Conservation (phyloP, 2,113 vertebrate species). For the Syrmaticus mikado region DNA sequence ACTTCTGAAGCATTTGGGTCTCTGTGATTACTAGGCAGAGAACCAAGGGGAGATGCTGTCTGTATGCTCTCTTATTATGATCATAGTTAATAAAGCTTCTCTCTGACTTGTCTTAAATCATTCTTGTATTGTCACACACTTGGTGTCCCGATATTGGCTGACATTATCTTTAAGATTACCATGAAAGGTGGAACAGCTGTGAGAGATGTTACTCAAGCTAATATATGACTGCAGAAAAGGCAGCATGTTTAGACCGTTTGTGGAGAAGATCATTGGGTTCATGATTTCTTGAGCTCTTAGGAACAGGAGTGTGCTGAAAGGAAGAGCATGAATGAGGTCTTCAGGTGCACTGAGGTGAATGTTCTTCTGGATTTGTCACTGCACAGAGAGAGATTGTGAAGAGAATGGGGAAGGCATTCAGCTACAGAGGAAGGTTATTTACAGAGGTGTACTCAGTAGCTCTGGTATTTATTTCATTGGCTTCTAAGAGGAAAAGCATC, state of each 20-base stretch:
- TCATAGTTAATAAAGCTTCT: not conserved
- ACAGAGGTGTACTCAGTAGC: not conserved
- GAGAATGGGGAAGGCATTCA: not conserved
- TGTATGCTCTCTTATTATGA: not conserved
- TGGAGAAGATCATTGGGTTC: not conserved
- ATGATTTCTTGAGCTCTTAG: not conserved
- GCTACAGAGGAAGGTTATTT: not conserved
- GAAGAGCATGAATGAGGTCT: not conserved
- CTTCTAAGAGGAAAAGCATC: not conserved
- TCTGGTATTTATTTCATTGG: not conserved
- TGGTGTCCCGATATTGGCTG: not conserved
- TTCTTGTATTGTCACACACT: not conserved
- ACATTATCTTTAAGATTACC: not conserved
- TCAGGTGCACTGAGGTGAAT: not conserved
- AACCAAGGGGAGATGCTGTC: not conserved
- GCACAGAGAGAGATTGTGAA: not conserved
- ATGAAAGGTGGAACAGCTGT: slow-evolving; percentile 10
- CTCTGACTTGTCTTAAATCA: not conserved
- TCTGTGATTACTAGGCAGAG: not conserved
- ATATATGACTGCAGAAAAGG: not conserved
- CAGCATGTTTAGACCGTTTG: slow-evolving; percentile 15
- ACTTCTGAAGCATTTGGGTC: not conserved
- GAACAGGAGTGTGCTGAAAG: not conserved
- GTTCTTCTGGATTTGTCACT: not conserved
- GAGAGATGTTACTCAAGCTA: not conserved